Conservation (phyloP, 2,888 invertebrate species). For the Drosophila fulvimacula region DNA sequence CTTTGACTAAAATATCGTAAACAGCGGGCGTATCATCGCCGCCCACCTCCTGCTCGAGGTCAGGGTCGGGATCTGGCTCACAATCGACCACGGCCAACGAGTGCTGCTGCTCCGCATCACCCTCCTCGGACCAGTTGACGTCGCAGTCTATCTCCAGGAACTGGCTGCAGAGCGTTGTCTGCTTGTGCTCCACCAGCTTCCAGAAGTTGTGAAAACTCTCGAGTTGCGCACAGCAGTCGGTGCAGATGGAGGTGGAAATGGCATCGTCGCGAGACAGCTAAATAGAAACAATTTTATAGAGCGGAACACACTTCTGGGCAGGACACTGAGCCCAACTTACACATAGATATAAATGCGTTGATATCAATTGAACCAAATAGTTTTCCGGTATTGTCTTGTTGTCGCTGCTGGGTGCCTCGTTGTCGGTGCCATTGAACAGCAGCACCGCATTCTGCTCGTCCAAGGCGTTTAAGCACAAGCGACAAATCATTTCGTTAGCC, state of each 20-base stretch:
- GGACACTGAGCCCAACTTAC: constrained; percentile 53
- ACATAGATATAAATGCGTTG: constrained; percentile 76
- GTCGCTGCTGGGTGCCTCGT: constrained; percentile 25
- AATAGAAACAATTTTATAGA: not conserved
- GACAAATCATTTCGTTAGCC: constrained; percentile 70
- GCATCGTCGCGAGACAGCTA: constrained; percentile 70
- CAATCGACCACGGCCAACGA: constrained; percentile 15
- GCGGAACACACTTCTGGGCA: not conserved
- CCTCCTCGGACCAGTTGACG: constrained; percentile 68
- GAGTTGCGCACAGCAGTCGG: constrained; percentile 63
- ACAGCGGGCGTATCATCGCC: constrained; percentile 24
- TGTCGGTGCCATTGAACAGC: constrained; percentile 53
- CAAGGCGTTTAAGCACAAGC: constrained; percentile 67
- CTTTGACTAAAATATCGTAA: constrained; percentile 36
- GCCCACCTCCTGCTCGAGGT: constrained; percentile 32
- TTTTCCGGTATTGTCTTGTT: constrained; percentile 63
- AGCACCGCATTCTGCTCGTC: constrained; percentile 67
- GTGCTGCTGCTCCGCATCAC: constrained; percentile 28
- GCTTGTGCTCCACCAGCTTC: constrained; percentile 68
- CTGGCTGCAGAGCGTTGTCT: constrained; percentile 67
- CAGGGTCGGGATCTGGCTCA: constrained; percentile 48
- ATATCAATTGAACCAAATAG: constrained; percentile 74
- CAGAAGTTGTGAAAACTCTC: constrained; percentile 73
- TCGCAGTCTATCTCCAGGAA: constrained; percentile 71
- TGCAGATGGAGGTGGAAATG: constrained; percentile 70